Percentiles rank a stretch among this genome's conserved stretches.
Evolutionary conservation across 2,113 vertebrate genomes (phyloP).

Genomic region (Podarcis muralis): DNA sequence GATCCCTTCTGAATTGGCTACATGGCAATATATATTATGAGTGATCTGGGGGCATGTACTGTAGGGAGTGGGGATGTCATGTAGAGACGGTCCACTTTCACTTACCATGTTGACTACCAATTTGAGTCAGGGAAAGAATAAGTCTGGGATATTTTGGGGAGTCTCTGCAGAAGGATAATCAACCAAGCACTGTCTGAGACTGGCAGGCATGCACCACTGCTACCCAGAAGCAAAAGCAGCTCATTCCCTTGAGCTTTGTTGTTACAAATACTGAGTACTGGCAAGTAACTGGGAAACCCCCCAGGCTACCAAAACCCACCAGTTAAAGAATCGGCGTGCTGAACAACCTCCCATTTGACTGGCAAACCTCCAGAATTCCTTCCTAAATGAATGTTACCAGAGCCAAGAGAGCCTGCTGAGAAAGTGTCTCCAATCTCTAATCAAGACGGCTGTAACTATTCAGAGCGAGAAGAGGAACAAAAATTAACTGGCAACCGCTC

Average conservation of each 20-base stretch:
- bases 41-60: not conserved
- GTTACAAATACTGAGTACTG: not conserved
- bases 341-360: not conserved
- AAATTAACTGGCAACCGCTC: not conserved
- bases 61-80: no score
- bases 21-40: not conserved
- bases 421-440: constrained; percentile 27
- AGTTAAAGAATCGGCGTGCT: not conserved
- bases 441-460: constrained; percentile 7
- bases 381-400: constrained; percentile 8
- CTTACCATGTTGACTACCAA: not conserved
- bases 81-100: no score
- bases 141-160: not conserved
- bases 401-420: constrained; percentile 18
- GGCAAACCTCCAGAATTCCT: not conserved
- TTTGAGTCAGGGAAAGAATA: not conserved
- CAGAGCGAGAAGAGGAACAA: constrained; percentile 23
- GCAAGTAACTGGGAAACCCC: not conserved
- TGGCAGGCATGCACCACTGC: not conserved
- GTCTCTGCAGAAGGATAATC: not conserved
- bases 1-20: not conserved
- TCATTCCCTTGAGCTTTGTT: not conserved
- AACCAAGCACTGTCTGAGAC: not conserved
- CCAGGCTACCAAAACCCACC: not conserved
- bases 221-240: not conserved